Conservation (phyloP, 1,140 invertebrate species). For the Drosophila quadrilineata region DNA sequence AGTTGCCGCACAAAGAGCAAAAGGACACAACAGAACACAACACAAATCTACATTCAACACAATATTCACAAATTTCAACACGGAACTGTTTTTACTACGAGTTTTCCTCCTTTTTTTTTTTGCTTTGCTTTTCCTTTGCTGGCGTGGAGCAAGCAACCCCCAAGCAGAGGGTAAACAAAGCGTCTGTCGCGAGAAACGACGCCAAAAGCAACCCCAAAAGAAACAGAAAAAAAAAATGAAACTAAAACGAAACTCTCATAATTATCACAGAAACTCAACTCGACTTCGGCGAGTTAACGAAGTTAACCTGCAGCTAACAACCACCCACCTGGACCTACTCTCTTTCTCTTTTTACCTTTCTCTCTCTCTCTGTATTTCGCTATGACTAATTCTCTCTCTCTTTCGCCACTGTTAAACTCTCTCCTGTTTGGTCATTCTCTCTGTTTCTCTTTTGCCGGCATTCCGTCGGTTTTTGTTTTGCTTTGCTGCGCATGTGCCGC, state of each 20-base stretch:
- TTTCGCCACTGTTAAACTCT: too few relatives aligned
- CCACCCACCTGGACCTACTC: slow-evolving; percentile 37
- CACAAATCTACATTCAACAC: too few relatives aligned
- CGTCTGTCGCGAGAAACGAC: too few relatives aligned
- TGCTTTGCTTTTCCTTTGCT: neutral
- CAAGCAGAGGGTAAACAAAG: slow-evolving; percentile 11
- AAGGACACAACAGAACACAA: slow-evolving; percentile 43
- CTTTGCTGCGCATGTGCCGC: slow-evolving; percentile 40
- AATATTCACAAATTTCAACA: slow-evolving; percentile 62
- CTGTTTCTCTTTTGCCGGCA: slow-evolving; percentile 46
- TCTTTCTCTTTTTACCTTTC: neutral
- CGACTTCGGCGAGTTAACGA: neutral
- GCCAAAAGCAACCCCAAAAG: slow-evolving; percentile 59
- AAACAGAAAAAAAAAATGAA: slow-evolving; percentile 39
- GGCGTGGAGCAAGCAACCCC: slow-evolving; percentile 20
- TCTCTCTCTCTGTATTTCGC: slow-evolving; percentile 5
- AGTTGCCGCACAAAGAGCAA: slow-evolving; percentile 25
- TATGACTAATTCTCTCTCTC: neutral
- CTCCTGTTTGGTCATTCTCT: too few relatives aligned
- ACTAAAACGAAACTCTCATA: slow-evolving; percentile 54
- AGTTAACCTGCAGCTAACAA: slow-evolving; percentile 15
- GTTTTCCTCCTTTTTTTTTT: slow-evolving; percentile 6
- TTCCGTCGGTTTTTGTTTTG: slow-evolving; percentile 67
- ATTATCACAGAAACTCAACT: too few relatives aligned
- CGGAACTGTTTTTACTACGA: slow-evolving; percentile 55